Conservation (phyloP, 1,140 invertebrate species). For the Drosophila kohkoa region DNA sequence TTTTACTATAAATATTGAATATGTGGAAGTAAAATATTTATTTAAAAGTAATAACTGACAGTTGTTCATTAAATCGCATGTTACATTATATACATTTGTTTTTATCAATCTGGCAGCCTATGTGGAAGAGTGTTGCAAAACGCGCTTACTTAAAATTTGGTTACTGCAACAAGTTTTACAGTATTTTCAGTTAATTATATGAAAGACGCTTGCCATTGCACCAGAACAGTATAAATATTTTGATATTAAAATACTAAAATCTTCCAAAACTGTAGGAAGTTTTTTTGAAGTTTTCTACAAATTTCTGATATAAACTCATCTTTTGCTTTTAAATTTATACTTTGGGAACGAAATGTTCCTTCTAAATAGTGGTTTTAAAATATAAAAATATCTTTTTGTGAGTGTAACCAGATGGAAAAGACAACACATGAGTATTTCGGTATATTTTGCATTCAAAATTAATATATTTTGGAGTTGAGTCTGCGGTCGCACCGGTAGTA, state of each 20-base stretch:
- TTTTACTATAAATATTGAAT: no score
- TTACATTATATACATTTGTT: neutral
- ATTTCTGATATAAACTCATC: no score
- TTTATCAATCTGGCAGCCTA: conserved; percentile 12
- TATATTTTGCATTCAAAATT: neutral
- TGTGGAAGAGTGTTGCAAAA: neutral
- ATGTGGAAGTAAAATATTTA: no score
- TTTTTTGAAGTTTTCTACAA: no score
- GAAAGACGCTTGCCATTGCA: no score
- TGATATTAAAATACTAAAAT: no score
- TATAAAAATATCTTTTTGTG: neutral
- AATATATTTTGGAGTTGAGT: neutral
- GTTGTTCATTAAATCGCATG: no score
- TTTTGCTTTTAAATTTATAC: no score
- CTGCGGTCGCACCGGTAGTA: conserved; percentile 6
- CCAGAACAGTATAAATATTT: no score
- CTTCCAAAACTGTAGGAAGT: no score
- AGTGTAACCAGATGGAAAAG: neutral
- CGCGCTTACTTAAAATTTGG: neutral
- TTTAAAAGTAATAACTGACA: no score
- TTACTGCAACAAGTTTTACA: conserved; percentile 7
- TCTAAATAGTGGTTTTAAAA: neutral
- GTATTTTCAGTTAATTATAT: conserved; percentile 38
- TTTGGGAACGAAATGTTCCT: no score
- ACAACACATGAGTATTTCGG: neutral